These are phyloP conservation scores for Pimpla rufipes DNA, from an alignment of 2,888 invertebrate genomes.

Conservation along the genomic window DNA sequence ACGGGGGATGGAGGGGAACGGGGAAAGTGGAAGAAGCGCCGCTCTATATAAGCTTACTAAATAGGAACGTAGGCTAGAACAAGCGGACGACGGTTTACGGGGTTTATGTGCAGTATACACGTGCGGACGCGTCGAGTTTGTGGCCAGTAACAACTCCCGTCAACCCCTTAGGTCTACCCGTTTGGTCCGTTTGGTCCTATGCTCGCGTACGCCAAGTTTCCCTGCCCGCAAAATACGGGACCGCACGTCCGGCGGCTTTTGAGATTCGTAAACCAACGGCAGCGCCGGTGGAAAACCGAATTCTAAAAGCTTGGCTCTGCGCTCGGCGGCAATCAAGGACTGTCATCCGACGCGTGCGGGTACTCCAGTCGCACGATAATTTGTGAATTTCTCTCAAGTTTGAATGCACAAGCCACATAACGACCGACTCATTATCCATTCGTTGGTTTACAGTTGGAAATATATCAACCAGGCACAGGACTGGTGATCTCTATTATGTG, in stretches of 20 bases:
- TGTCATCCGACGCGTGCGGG: not conserved
- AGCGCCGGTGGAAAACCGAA: constrained; percentile 25
- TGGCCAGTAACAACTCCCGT: constrained; percentile 44
- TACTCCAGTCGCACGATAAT: not conserved
- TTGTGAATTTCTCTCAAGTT: not conserved
- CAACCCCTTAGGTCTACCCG: constrained; percentile 33
- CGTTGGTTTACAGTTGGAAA: too few species aligned
- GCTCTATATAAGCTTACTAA: constrained; percentile 11
- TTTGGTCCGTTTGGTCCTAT: not conserved
- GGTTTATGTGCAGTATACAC: not conserved
- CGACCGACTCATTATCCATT: too few species aligned
- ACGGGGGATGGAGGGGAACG: not conserved
- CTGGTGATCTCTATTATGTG: too few species aligned
- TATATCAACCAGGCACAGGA: too few species aligned
- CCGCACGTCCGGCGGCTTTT: constrained; percentile 53
- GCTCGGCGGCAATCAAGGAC: constrained; percentile 1
- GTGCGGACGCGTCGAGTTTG: constrained; percentile 56
- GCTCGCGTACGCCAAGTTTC: constrained; percentile 51
- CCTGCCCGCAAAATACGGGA: constrained; percentile 58
- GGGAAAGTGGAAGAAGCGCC: not conserved
- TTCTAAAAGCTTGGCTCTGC: constrained; percentile 45
- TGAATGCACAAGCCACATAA: not conserved
- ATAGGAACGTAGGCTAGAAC: not conserved
- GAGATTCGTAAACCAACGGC: constrained; percentile 34
- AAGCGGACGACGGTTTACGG: not conserved